Conservation (phyloP, 2,888 invertebrate genomes). For the Orthosia gracilis region DNA sequence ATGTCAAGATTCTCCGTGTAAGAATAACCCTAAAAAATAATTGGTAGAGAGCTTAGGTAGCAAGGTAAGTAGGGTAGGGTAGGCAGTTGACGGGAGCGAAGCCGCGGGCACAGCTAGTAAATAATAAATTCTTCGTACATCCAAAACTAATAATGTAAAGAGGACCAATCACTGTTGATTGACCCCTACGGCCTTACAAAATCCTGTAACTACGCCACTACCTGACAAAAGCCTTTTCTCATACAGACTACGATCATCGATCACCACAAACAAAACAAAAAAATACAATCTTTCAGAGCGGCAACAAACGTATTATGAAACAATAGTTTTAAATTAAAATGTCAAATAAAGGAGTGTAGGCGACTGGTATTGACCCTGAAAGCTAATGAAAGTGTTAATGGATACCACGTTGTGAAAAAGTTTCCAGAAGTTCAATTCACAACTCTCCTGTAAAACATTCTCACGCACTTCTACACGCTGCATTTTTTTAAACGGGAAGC, state of each 20-base stretch:
- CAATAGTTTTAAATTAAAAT: conserved; percentile 39
- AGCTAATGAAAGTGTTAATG: conserved; percentile 53
- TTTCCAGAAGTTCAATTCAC: conserved; percentile 8
- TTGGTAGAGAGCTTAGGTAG: too few species aligned
- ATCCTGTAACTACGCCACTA: too few species aligned
- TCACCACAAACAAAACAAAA: background rate
- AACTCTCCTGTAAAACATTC: background rate
- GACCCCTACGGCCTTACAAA: too few species aligned
- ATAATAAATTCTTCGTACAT: too few species aligned
- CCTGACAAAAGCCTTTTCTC: background rate
- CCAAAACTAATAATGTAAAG: too few species aligned
- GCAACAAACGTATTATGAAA: conserved; percentile 20
- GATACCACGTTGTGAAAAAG: background rate
- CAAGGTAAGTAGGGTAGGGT: too few species aligned
- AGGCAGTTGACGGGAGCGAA: too few species aligned
- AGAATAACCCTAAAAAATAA: too few species aligned
- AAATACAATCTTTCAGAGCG: background rate
- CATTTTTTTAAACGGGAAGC: too few species aligned
- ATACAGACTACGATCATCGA: background rate
- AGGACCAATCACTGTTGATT: too few species aligned
- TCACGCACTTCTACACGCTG: background rate
- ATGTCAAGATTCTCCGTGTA: too few species aligned
- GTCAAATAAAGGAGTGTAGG: conserved; percentile 53
- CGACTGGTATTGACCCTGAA: conserved; percentile 42
- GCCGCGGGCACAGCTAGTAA: too few species aligned